Conservation (phyloP, 2,888 invertebrate genomes). For the Calameuta idolon region DNA sequence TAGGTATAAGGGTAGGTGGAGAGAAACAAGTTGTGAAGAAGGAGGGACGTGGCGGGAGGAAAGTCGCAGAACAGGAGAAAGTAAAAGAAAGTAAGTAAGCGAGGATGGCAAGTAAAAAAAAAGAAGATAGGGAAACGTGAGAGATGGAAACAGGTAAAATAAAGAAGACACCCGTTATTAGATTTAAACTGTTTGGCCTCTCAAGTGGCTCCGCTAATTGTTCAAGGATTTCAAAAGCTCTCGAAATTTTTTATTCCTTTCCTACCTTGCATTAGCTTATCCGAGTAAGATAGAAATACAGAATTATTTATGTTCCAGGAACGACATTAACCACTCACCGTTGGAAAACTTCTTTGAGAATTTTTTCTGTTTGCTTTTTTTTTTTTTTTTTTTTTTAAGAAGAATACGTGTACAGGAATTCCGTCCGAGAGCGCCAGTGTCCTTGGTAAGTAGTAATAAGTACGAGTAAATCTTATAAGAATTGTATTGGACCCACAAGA, state of each 20-base stretch:
- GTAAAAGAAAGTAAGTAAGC: constrained; percentile 13
- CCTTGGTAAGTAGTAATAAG: no score
- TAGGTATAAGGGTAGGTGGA: constrained; percentile 9
- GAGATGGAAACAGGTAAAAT: constrained; percentile 20
- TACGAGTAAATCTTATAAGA: no score
- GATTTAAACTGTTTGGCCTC: constrained; percentile 52
- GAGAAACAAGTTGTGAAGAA: constrained; percentile 4
- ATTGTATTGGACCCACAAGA: no score
- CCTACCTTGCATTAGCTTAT: no score
- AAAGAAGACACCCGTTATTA: constrained; percentile 46
- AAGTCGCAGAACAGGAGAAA: constrained; percentile 5
- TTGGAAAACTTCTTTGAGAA: neutral
- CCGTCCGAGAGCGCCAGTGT: no score
- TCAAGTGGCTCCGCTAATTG: constrained; percentile 46
- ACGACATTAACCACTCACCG: neutral
- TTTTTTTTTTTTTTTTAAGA: neutral
- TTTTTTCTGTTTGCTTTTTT: neutral
- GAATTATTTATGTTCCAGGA: neutral
- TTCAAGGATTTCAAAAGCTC: constrained; percentile 29
- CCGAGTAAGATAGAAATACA: no score
- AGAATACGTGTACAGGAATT: neutral
- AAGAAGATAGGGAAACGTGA: neutral
- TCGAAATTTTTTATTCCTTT: constrained; percentile 25
- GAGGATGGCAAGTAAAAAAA: no score
- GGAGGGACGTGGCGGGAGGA: constrained; percentile 7